Conservation (phyloP, 2,888 invertebrate species). For the Acanthosepion esculentum region DNA sequence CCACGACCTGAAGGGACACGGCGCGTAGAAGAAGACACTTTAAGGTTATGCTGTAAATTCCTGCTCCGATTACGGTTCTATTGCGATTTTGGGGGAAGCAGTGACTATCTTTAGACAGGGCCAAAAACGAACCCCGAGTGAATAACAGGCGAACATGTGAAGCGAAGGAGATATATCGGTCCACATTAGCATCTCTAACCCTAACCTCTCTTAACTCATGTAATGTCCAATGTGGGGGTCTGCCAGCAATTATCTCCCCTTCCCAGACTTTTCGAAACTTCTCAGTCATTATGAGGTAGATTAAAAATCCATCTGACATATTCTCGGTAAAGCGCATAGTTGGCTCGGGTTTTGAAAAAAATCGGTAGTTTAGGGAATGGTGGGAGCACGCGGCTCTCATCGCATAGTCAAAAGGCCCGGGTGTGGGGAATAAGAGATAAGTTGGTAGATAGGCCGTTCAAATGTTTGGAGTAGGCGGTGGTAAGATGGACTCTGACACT, state of each 20-base stretch:
- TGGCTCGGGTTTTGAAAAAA: neutral
- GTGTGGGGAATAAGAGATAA: neutral
- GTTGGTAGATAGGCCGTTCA: neutral
- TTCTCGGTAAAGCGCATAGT: neutral
- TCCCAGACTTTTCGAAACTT: neutral
- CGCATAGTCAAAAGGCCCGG: neutral
- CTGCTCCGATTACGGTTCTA: neutral
- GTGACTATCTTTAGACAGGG: neutral
- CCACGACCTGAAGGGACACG: no score
- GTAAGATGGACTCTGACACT: neutral
- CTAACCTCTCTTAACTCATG: neutral
- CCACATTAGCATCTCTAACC: neutral
- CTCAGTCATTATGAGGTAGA: neutral
- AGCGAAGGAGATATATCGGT: neutral
- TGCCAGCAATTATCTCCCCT: neutral
- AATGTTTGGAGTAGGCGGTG: neutral
- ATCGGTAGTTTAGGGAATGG: neutral
- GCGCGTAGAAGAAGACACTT: neutral
- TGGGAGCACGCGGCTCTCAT: neutral
- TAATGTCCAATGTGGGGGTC: neutral
- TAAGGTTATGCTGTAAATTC: neutral
- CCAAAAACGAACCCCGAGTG: neutral
- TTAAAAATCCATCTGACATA: conserved; percentile 22
- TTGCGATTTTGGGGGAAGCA: neutral
- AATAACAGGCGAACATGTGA: neutral